These are phyloP conservation scores for Gonocerus acuteangulatus DNA, from an alignment of 2,888 invertebrate genomes.

Conservation along the genomic window DNA sequence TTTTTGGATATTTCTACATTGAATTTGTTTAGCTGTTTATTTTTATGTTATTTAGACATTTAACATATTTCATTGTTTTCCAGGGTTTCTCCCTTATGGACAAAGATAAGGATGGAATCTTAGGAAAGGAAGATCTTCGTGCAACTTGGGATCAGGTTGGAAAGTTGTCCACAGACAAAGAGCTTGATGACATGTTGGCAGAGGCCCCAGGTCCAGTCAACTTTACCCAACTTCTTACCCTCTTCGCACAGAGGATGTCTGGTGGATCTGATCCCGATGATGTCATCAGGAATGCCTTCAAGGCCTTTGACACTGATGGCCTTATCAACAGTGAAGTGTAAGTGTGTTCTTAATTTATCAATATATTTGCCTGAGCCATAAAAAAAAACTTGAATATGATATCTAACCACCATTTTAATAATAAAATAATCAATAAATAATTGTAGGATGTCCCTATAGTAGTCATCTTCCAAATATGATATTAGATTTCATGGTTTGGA, in stretches of 20 bases:
- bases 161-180: conserved; percentile 80
- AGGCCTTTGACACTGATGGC: conserved; percentile 81
- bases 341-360: conserved; percentile 37
- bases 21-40: too few species aligned
- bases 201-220: conserved; percentile 88
- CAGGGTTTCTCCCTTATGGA: conserved; percentile 93
- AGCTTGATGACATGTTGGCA: conserved; percentile 79
- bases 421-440: too few species aligned
- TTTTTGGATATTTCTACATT: too few species aligned
- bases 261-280: conserved; percentile 85
- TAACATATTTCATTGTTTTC: too few species aligned
- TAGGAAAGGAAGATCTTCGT: conserved; percentile 79
- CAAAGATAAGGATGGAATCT: conserved; percentile 86
- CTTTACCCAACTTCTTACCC: conserved; percentile 86
- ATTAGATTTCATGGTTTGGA: too few species aligned
- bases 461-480: too few species aligned
- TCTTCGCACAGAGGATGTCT: conserved; percentile 88
- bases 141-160: conserved; percentile 88
- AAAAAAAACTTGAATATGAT: too few species aligned
- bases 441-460: too few species aligned
- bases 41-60: too few species aligned
- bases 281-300: conserved; percentile 85
- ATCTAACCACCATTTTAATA: too few species aligned
- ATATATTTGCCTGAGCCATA: too few species aligned
- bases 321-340: conserved; percentile 79